Evolutionary conservation across 1,140 invertebrate species (phyloP), one percentile per base, ranked within the genome.

Genomic region (Leguminivora glycinivorella): DNA sequence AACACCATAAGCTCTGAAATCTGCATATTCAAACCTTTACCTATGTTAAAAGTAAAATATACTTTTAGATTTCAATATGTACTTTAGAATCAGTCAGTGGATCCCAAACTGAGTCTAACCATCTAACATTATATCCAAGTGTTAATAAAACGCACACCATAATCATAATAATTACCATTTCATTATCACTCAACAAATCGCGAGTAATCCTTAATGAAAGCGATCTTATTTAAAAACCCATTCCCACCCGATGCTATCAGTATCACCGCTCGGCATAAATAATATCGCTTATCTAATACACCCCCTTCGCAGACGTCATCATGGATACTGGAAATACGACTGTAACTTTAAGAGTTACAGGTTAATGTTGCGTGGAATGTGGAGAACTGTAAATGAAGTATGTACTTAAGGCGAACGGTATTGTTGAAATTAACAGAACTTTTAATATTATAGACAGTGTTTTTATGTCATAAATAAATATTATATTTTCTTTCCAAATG

Each of bases 231-330:
- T 63, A 63, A 63, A 60, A 63, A 63, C 26, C 47, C 47, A 63
- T 63, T 63, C 58, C 26, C 58, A 63, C 58, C 26, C 26, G 58
- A 63, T 63, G n/a, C n/a, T 63, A 70, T 66, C 47, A 56, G 26
- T 63, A 70, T 66, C 47, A 56, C 34, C 70, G 71, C 67, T 70
- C 68, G 70, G 72, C 72, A 76, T 76, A 76, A 76, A 74, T 74
- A 72, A 68, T 78, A 74, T 78, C 76, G 76, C 70, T 70, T 69
- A 72, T 70, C 69, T 70, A 68, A 70, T 43, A 74, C 68, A 73
- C 72, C 75, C 72, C 72, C 72, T 73, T 71, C 72, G 70, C 26
- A 72, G 34, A 25, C 40, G 56, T 47, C 7, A 52, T 52, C 47
- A 22, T 52, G 2, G 17, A 52, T 2, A 52, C 47, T 19, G 17